phyloP scores from a whole-genome alignment of 1,140 invertebrate species.

The Zaprionus africanus region DNA sequence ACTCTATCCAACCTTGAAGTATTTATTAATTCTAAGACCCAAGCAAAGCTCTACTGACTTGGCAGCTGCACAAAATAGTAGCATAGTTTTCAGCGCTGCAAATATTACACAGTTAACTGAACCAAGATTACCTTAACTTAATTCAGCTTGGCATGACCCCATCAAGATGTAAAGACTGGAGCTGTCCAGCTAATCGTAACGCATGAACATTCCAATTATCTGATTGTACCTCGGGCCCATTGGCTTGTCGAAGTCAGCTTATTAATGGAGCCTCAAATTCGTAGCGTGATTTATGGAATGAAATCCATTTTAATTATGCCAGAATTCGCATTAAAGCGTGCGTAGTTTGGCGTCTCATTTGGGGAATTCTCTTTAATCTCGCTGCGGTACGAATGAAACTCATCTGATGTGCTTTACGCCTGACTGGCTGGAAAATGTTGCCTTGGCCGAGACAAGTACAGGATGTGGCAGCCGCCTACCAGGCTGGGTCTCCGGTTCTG shows the following conservation, averaged over 20 bases:
- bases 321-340: conserved; percentile 42
- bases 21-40: too few species aligned
- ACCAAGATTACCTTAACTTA: too few species aligned
- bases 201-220: background rate
- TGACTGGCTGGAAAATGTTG: conserved; percentile 55
- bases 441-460: conserved; percentile 30
- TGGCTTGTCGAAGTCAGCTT: background rate
- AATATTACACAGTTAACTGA: too few species aligned
- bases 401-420: conserved; percentile 63
- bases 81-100: background rate
- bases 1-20: too few species aligned
- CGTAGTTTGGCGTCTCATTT: conserved; percentile 50
- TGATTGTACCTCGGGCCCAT: background rate
- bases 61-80: background rate
- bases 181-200: background rate
- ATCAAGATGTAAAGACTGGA: background rate
- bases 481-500: background rate
- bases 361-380: conserved; percentile 53
- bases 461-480: conserved; percentile 49
- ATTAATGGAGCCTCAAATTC: conserved; percentile 28
- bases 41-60: background rate
- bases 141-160: background rate
- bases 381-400: conserved; percentile 53
- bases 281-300: conserved; percentile 58
- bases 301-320: conserved; percentile 70